Conservation (phyloP, 2,113 vertebrate genomes). For the Carlito syrichta region DNA sequence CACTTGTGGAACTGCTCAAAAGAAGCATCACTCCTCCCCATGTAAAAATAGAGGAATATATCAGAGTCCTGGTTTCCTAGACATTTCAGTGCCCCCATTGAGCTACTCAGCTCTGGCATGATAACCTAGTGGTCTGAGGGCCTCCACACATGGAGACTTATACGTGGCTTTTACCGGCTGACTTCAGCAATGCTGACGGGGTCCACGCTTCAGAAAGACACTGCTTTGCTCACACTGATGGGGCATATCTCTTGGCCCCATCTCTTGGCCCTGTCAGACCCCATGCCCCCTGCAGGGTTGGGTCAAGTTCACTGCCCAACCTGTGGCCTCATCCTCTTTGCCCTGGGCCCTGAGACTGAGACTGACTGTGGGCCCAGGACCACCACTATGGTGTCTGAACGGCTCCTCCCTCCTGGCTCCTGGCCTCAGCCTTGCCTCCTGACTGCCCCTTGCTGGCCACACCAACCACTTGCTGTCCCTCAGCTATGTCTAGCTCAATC, state of each 20-base stretch:
- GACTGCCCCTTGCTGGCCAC: not conserved
- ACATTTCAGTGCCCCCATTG: not conserved
- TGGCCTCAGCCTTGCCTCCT: not conserved
- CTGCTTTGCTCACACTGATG: not conserved
- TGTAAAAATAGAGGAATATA: not conserved
- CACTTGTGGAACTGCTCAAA: not conserved
- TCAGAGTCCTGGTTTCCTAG: not conserved
- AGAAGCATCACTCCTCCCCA: not conserved
- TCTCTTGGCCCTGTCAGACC: not conserved
- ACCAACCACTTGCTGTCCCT: not conserved
- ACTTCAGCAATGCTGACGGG: rapidly evolving
- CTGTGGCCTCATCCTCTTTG: not conserved
- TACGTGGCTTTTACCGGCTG: too few species aligned
- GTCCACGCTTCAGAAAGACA: not conserved
- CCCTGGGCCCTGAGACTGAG: rapidly evolving
- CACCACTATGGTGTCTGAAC: not conserved
- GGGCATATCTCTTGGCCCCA: not conserved
- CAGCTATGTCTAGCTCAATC: rapidly evolving
- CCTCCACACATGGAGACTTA: not conserved
- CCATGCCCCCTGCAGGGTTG: not conserved
- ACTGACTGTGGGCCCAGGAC: not conserved
- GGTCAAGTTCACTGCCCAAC: not conserved
- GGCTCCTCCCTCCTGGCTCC: not conserved
- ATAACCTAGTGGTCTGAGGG: not conserved
- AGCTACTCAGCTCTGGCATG: not conserved